Base-by-base conservation (phyloP, 1,140 invertebrate species). In the Nasonia longicornis region DNA sequence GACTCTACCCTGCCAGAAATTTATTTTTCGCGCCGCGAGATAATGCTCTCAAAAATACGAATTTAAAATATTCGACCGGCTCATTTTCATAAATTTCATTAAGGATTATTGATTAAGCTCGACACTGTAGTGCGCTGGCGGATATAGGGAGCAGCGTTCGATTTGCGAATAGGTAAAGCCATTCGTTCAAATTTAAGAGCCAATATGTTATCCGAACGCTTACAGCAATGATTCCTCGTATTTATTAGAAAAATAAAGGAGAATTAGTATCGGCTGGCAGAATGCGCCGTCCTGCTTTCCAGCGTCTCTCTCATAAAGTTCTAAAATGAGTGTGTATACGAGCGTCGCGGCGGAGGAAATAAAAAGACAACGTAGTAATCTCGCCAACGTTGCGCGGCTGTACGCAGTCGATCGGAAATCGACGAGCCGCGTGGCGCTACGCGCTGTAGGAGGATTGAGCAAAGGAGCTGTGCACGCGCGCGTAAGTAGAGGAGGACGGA, bases 401-500 rank as follows among this genome's bases (percentile, higher is more conserved):
- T 22, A 7, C 22, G 74, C 8, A 0, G 12, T n/a, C 31, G 35
- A 77, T 77, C 10, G 58, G 63, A 67, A 67, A 67, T 67, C n/a
- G 63, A 77, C n/a, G 45, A 77, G 42, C 22, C 31, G 64, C 45
- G 3, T 35, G 31, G 4, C 4, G 20, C 35, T 22, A 22, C 3
- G 2, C 31, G 20, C 52, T 48, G 58, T 38, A 66, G 58, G 52
- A 75, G 73, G 31, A 76, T 66, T 42, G 58, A 76, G 74, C 35
- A 66, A 64, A 66, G 64, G 58, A 77, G 6, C 6, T 3, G 52
- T 16, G 16, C 3, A 1, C n/a, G 75, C 31, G 63, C 26, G 14
- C 64, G 20, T 58, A 7, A 4, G 16, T 48, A 67, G 69, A 70
- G 52, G 52, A 58, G 16, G 31, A 29, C 69, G 67, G 35, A 38